Base-by-base conservation (phyloP, 2,888 invertebrate genomes). In the Eilema griseolum region DNA sequence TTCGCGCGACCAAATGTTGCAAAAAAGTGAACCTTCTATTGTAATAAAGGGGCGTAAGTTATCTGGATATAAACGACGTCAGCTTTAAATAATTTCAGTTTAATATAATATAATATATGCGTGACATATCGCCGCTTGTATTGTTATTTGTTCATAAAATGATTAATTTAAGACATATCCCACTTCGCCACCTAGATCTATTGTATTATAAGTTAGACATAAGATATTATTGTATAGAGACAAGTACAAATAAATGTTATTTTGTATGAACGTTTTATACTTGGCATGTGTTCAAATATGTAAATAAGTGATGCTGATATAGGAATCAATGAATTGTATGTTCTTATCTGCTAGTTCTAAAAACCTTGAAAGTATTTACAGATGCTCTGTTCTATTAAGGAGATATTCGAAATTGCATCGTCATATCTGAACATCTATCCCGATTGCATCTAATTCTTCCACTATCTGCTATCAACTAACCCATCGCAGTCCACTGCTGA, bases 131-230 rank as follows among this genome's bases (percentile, higher is more conserved):
- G 83, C 84, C 72, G 80, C 80, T 78, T 76, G 69, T 71, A 67
- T 82, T 78, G 72, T 78, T 73, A 83, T 78, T 80, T 83, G 79
- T 85, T 84, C 82, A 81, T 85, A 72, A 84, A 88, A 88, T 83
- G 80, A 83, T 85, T 84, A 83, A 77, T 88, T 89, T 90, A 88
- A 84, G 84, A 92, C 92, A 92, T 93, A 94, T 93, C 93, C 89
- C 92, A 90, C 85, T 91, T 91, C 92, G 93, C 93, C 93, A 93
- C 90, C 84, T 92, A 92, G 86, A 56, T 80, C 83, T 83, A 81
- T 78, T 68, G 78, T 72, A 75, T 71, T 65, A 70, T 80, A 78
- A 79, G 69, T 71, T 79, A 83, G 67, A 64, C 62, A 52, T 81
- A 82, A 75, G 76, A 76, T 69, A 64, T 78, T 78, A 79, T 78